Evolutionary conservation across 1,140 invertebrate genomes (phyloP).

Genomic region (Drosophila mauritiana): DNA sequence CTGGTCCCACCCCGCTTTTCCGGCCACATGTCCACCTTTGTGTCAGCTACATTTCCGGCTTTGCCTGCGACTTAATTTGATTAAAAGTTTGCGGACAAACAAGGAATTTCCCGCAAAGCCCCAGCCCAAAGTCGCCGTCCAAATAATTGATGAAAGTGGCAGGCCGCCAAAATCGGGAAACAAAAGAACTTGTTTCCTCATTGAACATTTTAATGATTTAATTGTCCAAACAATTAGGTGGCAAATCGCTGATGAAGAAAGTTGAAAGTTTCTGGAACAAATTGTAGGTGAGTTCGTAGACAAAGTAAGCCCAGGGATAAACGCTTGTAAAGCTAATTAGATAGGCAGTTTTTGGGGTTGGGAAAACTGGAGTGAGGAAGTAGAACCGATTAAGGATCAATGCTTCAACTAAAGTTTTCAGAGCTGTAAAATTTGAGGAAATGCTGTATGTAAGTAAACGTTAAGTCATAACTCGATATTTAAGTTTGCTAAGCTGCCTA

Average conservation of each 20-base stretch:
- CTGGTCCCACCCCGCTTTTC: background rate
- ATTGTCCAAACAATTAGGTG: slow-evolving; percentile 72
- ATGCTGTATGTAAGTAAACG: background rate
- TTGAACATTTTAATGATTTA: slow-evolving; percentile 72
- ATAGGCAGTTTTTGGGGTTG: background rate
- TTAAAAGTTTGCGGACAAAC: slow-evolving; percentile 72
- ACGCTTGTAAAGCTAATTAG: slow-evolving; percentile 44
- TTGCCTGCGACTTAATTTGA: slow-evolving; percentile 78
- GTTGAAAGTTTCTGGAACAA: slow-evolving; percentile 12
- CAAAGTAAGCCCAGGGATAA: slow-evolving; percentile 37
- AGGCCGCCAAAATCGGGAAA: slow-evolving; percentile 27
- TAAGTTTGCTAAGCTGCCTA: no score
- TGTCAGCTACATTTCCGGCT: slow-evolving; percentile 68
- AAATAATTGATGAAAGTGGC: slow-evolving; percentile 56
- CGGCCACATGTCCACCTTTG: slow-evolving; percentile 70
- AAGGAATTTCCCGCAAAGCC: slow-evolving; percentile 24
- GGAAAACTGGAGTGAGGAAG: background rate
- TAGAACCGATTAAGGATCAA: slow-evolving; percentile 20
- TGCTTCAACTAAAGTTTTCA: slow-evolving; percentile 26
- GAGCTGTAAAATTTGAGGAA: background rate
- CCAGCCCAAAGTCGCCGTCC: background rate
- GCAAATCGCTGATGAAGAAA: slow-evolving; percentile 56
- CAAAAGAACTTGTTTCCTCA: slow-evolving; percentile 44
- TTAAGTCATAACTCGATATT: background rate
- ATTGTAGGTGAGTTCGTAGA: slow-evolving; percentile 31